Conservation (phyloP, 2,888 invertebrate species). For the Schizaphis graminum region DNA sequence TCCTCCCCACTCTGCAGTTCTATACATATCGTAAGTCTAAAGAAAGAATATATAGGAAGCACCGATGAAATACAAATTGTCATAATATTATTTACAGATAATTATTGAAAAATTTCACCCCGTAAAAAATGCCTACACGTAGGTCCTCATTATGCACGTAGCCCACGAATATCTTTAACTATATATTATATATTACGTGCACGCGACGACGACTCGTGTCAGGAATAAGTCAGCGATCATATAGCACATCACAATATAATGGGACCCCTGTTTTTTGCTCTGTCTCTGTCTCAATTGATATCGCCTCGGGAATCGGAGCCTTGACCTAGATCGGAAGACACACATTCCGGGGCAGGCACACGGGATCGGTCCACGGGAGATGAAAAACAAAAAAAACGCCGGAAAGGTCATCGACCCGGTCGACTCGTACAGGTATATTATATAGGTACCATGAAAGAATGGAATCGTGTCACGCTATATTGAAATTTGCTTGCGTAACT, state of each 20-base stretch:
- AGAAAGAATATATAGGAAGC: neutral
- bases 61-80: neutral
- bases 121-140: neutral
- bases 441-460: neutral
- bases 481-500: neutral
- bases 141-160: neutral
- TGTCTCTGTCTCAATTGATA: slow-evolving; percentile 46
- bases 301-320: slow-evolving; percentile 29
- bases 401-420: slow-evolving; percentile 41
- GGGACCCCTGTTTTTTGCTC: slow-evolving; percentile 40
- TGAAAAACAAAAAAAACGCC: neutral
- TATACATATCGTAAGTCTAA: neutral
- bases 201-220: neutral
- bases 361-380: neutral
- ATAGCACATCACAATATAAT: neutral
- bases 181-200: neutral
- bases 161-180: neutral
- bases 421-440: neutral
- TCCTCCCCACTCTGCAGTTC: neutral
- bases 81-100: neutral
- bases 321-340: slow-evolving; percentile 47
- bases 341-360: neutral
- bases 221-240: neutral
- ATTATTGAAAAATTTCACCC: neutral
- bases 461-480: neutral